Conservation (phyloP, 2,113 vertebrate species). For the Notarius quadriscutis region DNA sequence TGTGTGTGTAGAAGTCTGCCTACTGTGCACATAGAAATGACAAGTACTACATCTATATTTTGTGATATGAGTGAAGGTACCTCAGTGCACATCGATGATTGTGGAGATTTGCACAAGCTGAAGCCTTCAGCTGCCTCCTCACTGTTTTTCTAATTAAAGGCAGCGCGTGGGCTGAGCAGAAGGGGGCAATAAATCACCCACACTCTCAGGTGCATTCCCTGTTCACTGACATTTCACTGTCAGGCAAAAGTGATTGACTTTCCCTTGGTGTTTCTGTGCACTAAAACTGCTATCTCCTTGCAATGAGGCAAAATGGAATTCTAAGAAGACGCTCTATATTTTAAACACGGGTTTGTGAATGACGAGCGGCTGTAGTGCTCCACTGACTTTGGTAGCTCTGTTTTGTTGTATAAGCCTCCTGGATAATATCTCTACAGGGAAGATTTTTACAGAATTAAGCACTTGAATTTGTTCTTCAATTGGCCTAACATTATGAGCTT, state of each 20-base stretch:
- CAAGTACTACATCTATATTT: conserved; percentile 52
- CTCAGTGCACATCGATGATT: conserved; percentile 60
- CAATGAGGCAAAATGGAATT: conserved; percentile 29
- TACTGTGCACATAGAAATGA: too few species aligned
- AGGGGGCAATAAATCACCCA: conserved; percentile 74
- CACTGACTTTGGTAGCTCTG: background rate
- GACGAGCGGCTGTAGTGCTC: background rate
- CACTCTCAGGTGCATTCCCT: conserved; percentile 73
- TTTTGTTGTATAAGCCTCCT: background rate
- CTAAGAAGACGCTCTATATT: conserved; percentile 13
- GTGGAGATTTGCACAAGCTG: conserved; percentile 69
- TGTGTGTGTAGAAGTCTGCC: background rate
- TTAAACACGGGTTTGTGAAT: background rate
- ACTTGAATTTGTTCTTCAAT: background rate
- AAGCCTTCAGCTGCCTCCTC: conserved; percentile 71
- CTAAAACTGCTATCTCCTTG: conserved; percentile 25
- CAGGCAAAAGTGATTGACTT: conserved; percentile 67
- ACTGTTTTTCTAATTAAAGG: conserved; percentile 79
- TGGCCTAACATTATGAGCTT: background rate
- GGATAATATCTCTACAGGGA: background rate
- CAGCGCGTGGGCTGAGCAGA: conserved; percentile 69
- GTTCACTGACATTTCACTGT: conserved; percentile 70
- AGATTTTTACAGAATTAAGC: background rate
- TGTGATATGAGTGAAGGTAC: conserved; percentile 46
- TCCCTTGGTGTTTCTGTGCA: conserved; percentile 59